Base-by-base conservation (phyloP, 2,888 invertebrate genomes). In the Scrobipalpa costella region DNA sequence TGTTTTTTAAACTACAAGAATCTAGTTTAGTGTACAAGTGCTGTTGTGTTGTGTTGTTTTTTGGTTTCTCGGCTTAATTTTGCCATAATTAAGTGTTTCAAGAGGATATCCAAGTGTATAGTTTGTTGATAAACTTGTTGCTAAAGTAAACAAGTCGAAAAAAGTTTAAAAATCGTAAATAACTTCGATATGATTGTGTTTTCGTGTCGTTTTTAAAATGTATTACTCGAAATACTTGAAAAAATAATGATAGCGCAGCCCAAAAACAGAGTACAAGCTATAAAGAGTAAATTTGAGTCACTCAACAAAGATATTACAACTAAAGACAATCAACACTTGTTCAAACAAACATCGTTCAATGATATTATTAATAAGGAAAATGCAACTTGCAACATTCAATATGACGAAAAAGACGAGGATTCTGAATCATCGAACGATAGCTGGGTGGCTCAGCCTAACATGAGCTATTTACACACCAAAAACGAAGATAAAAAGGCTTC, bases 231-330 rank as follows among this genome's bases (percentile, higher is more conserved):
- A 6, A 21, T 6, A 52, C 33, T 33, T 21, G 13, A 77, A 73
- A 78, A 88, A 86, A 90, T 83, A 82, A 88, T 91, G 91, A 80
- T 88, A 85, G 87, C 89, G 67, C 83, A 86, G 76, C 78, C 84
- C 66, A 83, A 84, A 74, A 92, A 90, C 76, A 89, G 94, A 85
- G 94, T 94, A 55, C 94, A 93, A 88, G 92, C 92, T 60, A 94
- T 94, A 67, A 94, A 93, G 78, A 93, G 89, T 81, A 93, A 93
- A 84, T 94, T 94, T 75, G 94, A 94, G 74, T 92, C 86, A 76
- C 78, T 92, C 62, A 90, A 78, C 64, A 73, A 72, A 6, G 87
- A 89, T 55, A 79, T 52, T 47, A 13, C 19, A 6, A n/a, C n/a
- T n/a, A 8, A 33, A 19, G 21, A 17, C 21, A 33, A 15, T 7